phyloP scores from a whole-genome alignment of 2,797 vertebrate genomes.

The Benthosema pterotum region DNA sequence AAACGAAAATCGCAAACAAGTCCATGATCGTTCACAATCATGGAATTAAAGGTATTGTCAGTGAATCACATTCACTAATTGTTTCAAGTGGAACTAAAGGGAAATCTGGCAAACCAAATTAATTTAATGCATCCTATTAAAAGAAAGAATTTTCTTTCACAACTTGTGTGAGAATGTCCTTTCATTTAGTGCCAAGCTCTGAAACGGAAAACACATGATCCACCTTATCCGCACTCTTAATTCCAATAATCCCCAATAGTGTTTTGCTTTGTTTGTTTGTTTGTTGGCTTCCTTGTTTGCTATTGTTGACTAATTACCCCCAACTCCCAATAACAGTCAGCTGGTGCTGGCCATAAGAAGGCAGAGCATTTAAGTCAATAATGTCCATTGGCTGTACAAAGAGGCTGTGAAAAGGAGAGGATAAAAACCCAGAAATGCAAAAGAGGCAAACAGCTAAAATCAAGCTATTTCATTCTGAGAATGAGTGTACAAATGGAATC shows the following conservation, averaged over 20 bases:
- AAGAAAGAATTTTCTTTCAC: conserved; percentile 25
- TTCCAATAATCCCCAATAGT: neutral
- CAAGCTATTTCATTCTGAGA: neutral
- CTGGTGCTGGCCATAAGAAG: neutral
- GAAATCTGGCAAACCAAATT: conserved; percentile 32
- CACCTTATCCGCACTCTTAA: conserved; percentile 18
- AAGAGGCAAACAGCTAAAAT: too few species aligned
- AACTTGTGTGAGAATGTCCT: conserved; percentile 6
- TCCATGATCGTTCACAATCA: neutral
- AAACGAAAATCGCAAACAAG: neutral
- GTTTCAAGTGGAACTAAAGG: conserved; percentile 28
- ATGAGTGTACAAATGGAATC: too few species aligned
- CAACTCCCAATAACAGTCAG: too few species aligned
- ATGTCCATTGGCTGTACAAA: neutral
- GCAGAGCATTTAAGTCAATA: neutral
- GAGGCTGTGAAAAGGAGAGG: neutral
- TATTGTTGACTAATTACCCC: conserved; percentile 1
- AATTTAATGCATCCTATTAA: conserved; percentile 28
- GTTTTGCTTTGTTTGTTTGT: conserved; percentile 26
- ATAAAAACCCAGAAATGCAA: neutral
- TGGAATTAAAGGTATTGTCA: conserved; percentile 31
- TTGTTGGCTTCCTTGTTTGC: conserved; percentile 23
- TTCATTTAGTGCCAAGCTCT: conserved; percentile 35
- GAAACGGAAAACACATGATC: conserved; percentile 38
- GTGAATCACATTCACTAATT: conserved; percentile 8